Evolutionary conservation across 1,140 invertebrate species (phyloP).

Genomic region (Aphaenogaster ashmeadi): DNA sequence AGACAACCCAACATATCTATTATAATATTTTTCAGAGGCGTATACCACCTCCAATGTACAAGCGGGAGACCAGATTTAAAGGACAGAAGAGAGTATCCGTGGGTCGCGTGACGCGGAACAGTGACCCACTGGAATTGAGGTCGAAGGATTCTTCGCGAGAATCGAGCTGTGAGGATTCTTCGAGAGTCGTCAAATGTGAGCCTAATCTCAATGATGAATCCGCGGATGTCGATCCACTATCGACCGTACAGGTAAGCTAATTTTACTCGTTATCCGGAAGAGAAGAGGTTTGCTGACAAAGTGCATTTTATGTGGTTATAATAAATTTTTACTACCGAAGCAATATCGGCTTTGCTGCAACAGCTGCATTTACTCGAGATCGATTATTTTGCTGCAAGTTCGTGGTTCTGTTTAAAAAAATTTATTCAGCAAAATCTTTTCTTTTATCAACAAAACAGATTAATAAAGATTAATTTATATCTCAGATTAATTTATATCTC

Average conservation of each 20-base stretch:
- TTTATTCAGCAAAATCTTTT: no score
- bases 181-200: constrained; percentile 75
- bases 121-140: constrained; percentile 69
- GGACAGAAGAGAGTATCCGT: constrained; percentile 88
- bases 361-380: background rate
- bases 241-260: constrained; percentile 81
- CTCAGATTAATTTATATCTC: no score
- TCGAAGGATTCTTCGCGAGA: constrained; percentile 64
- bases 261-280: background rate
- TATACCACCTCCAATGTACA: constrained; percentile 81
- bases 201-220: constrained; percentile 74
- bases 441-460: no score
- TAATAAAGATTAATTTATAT: no score
- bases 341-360: background rate
- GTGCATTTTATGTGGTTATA: no score
- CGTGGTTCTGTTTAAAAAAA: no score
- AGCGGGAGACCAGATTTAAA: constrained; percentile 85
- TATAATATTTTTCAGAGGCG: constrained; percentile 75
- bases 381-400: no score
- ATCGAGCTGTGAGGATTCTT: constrained; percentile 58
- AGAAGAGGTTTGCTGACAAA: background rate
- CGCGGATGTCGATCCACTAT: constrained; percentile 78
- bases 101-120: constrained; percentile 77
- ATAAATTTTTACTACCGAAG: background rate
- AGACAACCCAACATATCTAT: background rate